A percentile compares a stretch with the other conserved stretches of the same genome.
Conservation (phyloP, 2,888 invertebrate genomes). For the Ormyrus pomaceus region DNA sequence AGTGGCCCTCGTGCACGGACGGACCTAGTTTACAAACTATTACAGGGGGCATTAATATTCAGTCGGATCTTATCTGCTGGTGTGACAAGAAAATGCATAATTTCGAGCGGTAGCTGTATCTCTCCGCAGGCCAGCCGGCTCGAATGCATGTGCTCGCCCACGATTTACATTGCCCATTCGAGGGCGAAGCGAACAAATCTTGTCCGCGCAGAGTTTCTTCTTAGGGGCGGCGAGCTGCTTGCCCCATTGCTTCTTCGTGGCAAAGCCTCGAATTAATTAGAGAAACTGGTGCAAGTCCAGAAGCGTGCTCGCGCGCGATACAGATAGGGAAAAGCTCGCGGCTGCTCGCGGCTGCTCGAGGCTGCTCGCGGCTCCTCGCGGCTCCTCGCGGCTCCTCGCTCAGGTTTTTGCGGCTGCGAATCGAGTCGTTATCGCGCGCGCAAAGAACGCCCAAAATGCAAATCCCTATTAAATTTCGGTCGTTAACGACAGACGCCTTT, state of each 20-base stretch:
- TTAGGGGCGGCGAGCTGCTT: too few relatives aligned
- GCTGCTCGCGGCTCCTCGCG: neutral
- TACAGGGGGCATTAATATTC: slow-evolving; percentile 73
- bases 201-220: too few relatives aligned
- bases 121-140: slow-evolving; percentile 13
- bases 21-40: slow-evolving; percentile 73
- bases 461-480: slow-evolving; percentile 71
- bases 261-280: too few relatives aligned
- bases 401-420: slow-evolving; percentile 13
- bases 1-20: slow-evolving; percentile 42
- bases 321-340: too few relatives aligned
- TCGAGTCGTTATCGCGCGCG: slow-evolving; percentile 63
- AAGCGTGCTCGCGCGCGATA: too few relatives aligned
- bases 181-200: too few relatives aligned
- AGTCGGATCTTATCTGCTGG: slow-evolving; percentile 71
- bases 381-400: neutral
- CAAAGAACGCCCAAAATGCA: slow-evolving; percentile 67
- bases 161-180: slow-evolving; percentile 43
- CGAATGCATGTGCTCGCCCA: slow-evolving; percentile 28
- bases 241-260: too few relatives aligned
- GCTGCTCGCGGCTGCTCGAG: neutral
- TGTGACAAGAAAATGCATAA: slow-evolving; percentile 75
- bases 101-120: slow-evolving; percentile 63
- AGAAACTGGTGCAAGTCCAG: too few relatives aligned
- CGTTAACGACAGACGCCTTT: slow-evolving; percentile 68